Conservation (phyloP, 1,140 invertebrate genomes). For the Marisa cornuarietis region DNA sequence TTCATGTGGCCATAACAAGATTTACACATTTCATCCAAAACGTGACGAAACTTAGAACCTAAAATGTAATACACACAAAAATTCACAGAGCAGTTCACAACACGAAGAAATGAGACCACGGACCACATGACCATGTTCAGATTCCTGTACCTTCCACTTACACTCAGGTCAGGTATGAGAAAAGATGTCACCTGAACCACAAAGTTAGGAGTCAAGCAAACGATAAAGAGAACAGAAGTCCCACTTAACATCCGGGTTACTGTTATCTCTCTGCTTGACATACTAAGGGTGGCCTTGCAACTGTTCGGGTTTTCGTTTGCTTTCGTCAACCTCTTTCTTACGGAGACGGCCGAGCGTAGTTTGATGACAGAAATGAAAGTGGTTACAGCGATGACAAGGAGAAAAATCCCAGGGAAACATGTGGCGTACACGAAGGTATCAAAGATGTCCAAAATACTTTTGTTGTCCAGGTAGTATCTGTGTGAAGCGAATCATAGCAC, state of each 20-base stretch:
- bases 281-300: no score
- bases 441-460: not conserved
- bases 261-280: not conserved
- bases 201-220: constrained; percentile 15
- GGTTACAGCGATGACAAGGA: constrained; percentile 10
- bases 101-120: not conserved
- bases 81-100: constrained; percentile 17
- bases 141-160: not conserved
- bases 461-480: constrained; percentile 15
- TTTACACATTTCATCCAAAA: not conserved
- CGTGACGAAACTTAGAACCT: not conserved
- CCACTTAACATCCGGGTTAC: constrained; percentile 12
- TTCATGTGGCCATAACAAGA: not conserved
- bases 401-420: not conserved
- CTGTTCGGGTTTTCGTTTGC: no score
- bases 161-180: not conserved
- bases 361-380: constrained; percentile 10
- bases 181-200: constrained; percentile 1
- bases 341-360: not conserved
- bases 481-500: not conserved
- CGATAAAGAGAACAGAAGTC: constrained; percentile 15
- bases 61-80: constrained; percentile 7
- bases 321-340: not conserved
- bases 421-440: constrained; percentile 11
- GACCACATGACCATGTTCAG: not conserved